These are phyloP conservation scores for Ceyx erithaca DNA, from an alignment of 2,797 vertebrate genomes.

Conservation along the genomic window DNA sequence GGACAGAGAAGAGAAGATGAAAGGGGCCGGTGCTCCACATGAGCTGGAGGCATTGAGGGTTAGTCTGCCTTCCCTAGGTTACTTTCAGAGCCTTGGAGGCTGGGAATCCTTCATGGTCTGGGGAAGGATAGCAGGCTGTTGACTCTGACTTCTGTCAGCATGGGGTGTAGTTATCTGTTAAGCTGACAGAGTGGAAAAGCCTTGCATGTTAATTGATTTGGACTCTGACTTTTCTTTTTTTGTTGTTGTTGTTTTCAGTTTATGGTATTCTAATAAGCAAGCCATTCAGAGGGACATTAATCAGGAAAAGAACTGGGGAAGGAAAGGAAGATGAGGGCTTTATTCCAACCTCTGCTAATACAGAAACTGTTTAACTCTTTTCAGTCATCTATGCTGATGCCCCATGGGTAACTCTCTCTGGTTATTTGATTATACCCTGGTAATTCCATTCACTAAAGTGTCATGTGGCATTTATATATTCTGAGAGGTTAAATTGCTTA, in stretches of 20 bases:
- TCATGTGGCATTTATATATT: neutral
- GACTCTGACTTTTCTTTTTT: neutral
- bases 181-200: slow-evolving; percentile 9
- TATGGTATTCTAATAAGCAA: slow-evolving; percentile 46
- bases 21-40: slow-evolving; percentile 37
- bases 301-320: neutral
- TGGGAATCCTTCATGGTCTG: slow-evolving; percentile 23
- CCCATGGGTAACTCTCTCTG: neutral
- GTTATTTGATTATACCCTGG: neutral
- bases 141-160: slow-evolving; percentile 7
- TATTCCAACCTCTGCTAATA: slow-evolving; percentile 10
- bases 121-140: slow-evolving; percentile 4
- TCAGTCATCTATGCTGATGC: neutral
- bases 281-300: neutral
- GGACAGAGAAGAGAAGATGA: slow-evolving; percentile 62
- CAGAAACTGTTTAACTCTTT: slow-evolving; percentile 40
- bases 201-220: slow-evolving; percentile 5
- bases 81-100: slow-evolving; percentile 38
- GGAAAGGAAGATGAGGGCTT: neutral
- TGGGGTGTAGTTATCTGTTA: neutral
- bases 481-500: neutral
- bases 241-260: neutral
- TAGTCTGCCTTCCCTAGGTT: slow-evolving; percentile 53
- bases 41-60: slow-evolving; percentile 63
- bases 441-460: neutral